phyloP scores from a whole-genome alignment of 1,140 invertebrate genomes.

The Bombus pyrosoma region DNA sequence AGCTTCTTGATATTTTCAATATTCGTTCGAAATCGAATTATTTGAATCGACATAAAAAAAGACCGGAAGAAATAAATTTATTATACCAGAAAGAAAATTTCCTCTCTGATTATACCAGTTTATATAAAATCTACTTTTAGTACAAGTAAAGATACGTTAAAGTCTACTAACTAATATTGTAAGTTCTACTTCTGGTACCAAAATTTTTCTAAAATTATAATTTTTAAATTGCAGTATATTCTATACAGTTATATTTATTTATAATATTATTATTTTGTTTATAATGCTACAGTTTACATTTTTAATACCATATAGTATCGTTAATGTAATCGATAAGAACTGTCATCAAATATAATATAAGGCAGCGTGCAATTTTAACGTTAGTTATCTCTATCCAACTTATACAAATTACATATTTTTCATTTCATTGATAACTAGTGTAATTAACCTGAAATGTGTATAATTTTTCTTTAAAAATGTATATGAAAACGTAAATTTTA shows the following conservation, averaged over 20 bases:
- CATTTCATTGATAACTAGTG: background rate
- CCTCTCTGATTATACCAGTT: no score
- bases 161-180: background rate
- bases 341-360: background rate
- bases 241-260: no score
- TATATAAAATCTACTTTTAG: background rate
- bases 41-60: background rate
- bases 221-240: background rate
- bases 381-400: background rate
- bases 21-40: background rate
- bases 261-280: background rate
- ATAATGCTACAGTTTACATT: background rate
- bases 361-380: background rate
- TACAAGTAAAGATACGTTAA: background rate
- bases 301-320: background rate
- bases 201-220: background rate
- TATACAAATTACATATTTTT: background rate
- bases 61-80: background rate
- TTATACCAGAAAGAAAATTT: no score
- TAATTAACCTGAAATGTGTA: background rate
- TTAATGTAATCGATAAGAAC: no score
- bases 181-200: background rate
- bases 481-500: no score
- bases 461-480: background rate
- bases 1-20: background rate